A percentile compares a stretch with the other conserved stretches of the same genome.
Evolutionary conservation across 2,797 vertebrate genomes (phyloP).

Genomic region (Tinamus major): DNA sequence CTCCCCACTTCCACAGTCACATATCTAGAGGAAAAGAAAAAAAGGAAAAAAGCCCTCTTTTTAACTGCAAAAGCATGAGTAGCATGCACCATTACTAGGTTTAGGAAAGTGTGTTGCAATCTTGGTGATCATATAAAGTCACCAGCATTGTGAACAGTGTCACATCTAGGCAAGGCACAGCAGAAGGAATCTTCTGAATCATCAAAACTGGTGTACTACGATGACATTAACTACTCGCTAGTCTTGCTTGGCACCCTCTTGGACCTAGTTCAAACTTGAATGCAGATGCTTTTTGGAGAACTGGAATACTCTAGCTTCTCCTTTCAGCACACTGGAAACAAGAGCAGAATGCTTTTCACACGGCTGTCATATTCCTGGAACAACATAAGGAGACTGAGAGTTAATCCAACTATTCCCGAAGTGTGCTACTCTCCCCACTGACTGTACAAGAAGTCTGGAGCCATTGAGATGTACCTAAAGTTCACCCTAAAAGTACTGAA

Average conservation of each 20-base stretch:
- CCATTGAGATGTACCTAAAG: not conserved
- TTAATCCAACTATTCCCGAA: not conserved
- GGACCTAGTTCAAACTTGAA: not conserved
- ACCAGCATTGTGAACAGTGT: not conserved
- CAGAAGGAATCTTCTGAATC: not conserved
- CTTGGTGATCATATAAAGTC: not conserved
- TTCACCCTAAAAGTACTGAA: fast-evolving
- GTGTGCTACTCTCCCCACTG: not conserved
- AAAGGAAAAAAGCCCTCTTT: not conserved
- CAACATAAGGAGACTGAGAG: not conserved
- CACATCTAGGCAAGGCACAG: slow-evolving; percentile 12
- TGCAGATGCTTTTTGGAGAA: not conserved
- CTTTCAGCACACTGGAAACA: not conserved
- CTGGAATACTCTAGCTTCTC: not conserved
- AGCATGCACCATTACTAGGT: not conserved
- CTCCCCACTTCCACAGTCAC: not conserved
- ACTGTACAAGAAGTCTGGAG: not conserved
- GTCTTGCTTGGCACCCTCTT: slow-evolving; percentile 21
- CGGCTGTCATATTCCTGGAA: slow-evolving; percentile 31
- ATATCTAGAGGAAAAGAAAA: not conserved
- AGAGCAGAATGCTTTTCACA: slow-evolving; percentile 33
- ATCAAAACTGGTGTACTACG: not conserved
- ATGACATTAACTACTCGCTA: not conserved
- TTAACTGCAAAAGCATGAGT: not conserved
- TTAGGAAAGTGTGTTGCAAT: not conserved